Conservation (phyloP, 2,797 vertebrate genomes). For the Eptatretus atami region DNA sequence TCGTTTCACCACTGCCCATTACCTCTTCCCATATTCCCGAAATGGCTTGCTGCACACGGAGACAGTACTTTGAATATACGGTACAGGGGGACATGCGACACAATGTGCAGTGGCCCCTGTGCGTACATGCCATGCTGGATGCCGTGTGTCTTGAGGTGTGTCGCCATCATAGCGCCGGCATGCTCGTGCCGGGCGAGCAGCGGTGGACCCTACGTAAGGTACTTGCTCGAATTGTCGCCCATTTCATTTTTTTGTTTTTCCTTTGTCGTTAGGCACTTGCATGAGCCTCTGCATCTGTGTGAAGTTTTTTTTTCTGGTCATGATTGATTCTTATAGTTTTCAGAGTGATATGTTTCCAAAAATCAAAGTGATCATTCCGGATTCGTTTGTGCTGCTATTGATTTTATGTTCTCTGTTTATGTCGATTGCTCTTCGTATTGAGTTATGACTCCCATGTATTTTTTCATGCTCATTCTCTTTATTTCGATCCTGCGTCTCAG, state of each 20-base stretch:
- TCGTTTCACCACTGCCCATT: too few species aligned
- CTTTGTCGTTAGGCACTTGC: not conserved
- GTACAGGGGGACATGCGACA: slow-evolving; percentile 54
- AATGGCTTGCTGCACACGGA: too few species aligned
- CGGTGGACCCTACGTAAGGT: slow-evolving; percentile 66
- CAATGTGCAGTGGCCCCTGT: slow-evolving; percentile 86
- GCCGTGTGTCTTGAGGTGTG: slow-evolving; percentile 37
- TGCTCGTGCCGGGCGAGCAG: slow-evolving; percentile 26
- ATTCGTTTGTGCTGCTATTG: too few species aligned
- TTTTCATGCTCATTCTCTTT: too few species aligned
- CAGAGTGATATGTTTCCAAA: not conserved
- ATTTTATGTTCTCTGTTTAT: too few species aligned
- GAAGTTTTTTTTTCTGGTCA: too few species aligned
- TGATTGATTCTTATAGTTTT: too few species aligned
- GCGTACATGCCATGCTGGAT: slow-evolving; percentile 32
- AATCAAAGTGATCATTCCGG: not conserved
- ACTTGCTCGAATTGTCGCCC: slow-evolving; percentile 10
- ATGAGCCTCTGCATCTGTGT: too few species aligned
- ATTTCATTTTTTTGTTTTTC: slow-evolving; percentile 9
- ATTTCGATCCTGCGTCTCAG: too few species aligned
- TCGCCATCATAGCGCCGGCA: slow-evolving; percentile 35
- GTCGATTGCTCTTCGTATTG: too few species aligned
- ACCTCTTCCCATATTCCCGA: too few species aligned
- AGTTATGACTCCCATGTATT: too few species aligned
- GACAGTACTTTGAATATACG: slow-evolving; percentile 78